Evolutionary conservation across 2,113 vertebrate species (phyloP).

Genomic region (Eupsittula cactorum): DNA sequence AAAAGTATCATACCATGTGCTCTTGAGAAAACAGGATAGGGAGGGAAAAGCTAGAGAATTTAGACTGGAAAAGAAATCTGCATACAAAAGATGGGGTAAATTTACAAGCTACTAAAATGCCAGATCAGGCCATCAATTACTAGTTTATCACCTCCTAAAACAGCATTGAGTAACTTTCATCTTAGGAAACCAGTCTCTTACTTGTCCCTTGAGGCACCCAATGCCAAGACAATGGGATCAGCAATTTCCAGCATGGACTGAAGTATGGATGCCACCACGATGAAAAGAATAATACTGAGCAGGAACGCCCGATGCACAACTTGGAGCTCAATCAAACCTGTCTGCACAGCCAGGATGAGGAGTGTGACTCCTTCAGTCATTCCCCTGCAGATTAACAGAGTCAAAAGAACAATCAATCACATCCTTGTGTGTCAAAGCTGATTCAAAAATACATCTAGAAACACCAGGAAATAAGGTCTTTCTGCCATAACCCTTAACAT

Average conservation of each 20-base stretch:
- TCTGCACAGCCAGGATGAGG: conserved; percentile 94
- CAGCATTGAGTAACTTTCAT: conserved; percentile 12
- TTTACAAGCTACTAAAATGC: conserved; percentile 25
- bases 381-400: conserved; percentile 78
- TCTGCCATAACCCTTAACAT: background rate
- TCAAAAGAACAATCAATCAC: background rate
- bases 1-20: background rate
- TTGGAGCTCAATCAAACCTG: conserved; percentile 95
- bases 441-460: background rate
- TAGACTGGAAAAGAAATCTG: background rate
- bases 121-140: background rate
- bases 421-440: background rate
- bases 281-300: conserved; percentile 98
- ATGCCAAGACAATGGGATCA: conserved; percentile 95
- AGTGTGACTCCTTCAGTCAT: conserved; percentile 98
- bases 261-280: conserved; percentile 96
- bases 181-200: conserved; percentile 66
- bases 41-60: background rate
- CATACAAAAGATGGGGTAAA: background rate
- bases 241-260: conserved; percentile 99
- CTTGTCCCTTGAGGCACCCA: conserved; percentile 98
- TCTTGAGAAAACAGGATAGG: background rate
- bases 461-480: background rate
- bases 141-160: conserved; percentile 8
- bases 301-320: conserved; percentile 97